Base-by-base conservation (phyloP, 2,797 vertebrate species). In the Sciaenops ocellatus region DNA sequence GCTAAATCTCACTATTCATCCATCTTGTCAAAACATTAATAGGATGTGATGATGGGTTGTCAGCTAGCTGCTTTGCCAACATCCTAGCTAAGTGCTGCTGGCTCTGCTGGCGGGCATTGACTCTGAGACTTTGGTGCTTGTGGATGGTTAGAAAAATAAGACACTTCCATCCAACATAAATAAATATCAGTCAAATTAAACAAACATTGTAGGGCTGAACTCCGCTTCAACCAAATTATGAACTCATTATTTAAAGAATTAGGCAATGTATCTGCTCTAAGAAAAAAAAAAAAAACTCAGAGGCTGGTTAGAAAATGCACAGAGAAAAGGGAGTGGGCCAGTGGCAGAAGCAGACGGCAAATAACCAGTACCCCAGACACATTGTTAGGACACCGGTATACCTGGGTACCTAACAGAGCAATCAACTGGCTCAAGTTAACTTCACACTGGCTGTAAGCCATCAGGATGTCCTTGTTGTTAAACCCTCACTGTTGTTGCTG, bases 1-100 rank as follows among this genome's bases (percentile, higher is more conserved):
- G 76, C 42, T 30, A 52, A 83, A 71, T 84, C 67, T 79, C 55
- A 60, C 55, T 74, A 68, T 76, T 82, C 73, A 87, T 80, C 69
- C 71, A 80, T 76, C 82, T 86, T 83, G 62, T 87, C 76, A 84
- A 74, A 83, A 77, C 67, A 65, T 77, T 85, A 84, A 85, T 66
- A 75, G 72, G 69, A 85, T 70, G 69, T 83, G 75, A 85, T 82
- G 80, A 85, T 76, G 60, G 66, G 74, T 76, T 81, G 85, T 86
- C 84, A 85, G 62, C 73, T 65, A 65, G 69, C 70, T 4, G 26
- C 74, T 68, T 62, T 73, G 65, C 56, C 71, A 79, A 71, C 66
- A 80, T 73, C 81, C 66, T 79, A 72, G 79, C 62, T 52, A 69
- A 73, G 79, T 72, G 70, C 63, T 74, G 69, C 77, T 56, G 67